Conservation (phyloP, 92 coral and sea anemone species). For the Actinostola sp. region DNA sequence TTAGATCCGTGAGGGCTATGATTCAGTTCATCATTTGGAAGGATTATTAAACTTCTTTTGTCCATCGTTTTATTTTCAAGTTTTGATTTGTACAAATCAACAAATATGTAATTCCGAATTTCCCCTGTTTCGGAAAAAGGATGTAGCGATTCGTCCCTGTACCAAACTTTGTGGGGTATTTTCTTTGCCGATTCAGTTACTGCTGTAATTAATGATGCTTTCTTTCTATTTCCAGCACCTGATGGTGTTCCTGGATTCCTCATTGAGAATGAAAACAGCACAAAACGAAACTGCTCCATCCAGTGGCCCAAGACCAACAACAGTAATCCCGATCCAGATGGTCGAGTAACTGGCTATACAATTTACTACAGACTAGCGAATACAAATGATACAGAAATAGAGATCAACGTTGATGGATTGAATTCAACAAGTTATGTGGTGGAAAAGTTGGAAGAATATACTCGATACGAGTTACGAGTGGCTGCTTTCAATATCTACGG, state of each 20-base stretch:
- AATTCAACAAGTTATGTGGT: conserved; percentile 25
- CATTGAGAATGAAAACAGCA: conserved; percentile 13
- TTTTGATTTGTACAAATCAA: no score
- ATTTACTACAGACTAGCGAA: conserved; percentile 42
- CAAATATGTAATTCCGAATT: no score
- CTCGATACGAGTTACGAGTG: conserved; percentile 44
- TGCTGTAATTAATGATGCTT: no score
- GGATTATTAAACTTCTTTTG: no score
- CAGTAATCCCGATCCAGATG: conserved; percentile 67
- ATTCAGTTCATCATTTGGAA: no score
- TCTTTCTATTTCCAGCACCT: conserved; percentile 49
- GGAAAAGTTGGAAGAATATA: conserved; percentile 44
- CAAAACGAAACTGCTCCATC: conserved; percentile 44
- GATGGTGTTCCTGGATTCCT: conserved; percentile 49
- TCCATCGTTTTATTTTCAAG: no score
- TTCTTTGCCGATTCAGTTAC: background rate
- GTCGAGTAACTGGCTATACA: conserved; percentile 58
- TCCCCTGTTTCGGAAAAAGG: no score
- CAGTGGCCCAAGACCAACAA: conserved; percentile 47
- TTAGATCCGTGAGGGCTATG: no score
- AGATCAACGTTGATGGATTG: conserved; percentile 22
- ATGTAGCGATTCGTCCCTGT: background rate
- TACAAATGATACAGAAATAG: conserved; percentile 24
- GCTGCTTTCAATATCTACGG: conserved; percentile 60
- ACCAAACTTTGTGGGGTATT: background rate